Evolutionary conservation across 1,140 invertebrate species (phyloP), one percentile per base, ranked within the genome.

Genomic region (Diachasmimorpha longicaudata): DNA sequence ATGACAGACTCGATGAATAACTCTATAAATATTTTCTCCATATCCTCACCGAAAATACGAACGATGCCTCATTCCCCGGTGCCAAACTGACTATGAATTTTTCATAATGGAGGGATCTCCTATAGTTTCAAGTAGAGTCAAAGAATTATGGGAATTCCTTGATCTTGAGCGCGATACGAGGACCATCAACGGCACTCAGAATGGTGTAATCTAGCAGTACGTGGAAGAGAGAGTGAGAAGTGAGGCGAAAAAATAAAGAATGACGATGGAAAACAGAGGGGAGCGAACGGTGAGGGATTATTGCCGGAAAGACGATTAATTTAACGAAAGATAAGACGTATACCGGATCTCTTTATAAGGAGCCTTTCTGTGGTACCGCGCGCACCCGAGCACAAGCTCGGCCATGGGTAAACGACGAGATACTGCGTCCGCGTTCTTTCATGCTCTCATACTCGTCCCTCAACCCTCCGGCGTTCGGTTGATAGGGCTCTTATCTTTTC

Each of bases 251-350:
- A 63, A 25, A 25, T 25, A 63, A 63, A 25, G 19, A 63, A 63
- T 25, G 31, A 31, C 2, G 31, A 31, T n/a, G 23, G 14, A 25
- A 4, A 19, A 11, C 58, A 25, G 58, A 48, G 16, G 23, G 46
- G 55, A 58, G 16, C 16, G 14, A 63, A 68, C 46, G 70, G 19
- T 77, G 73, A 72, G 67, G 74, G 66, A 75, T 76, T 76, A 79
- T 77, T 77, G 72, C 72, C 72, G 75, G 78, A 77, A 76, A 72
- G 78, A 74, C 78, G 75, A 79, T 79, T 79, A 79, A 79, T 79
- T 79, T 75, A 55, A 39, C 72, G n/a, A 21, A 44, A 70, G 77
- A 78, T 78, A 76, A 78, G 77, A 76, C 37, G 58, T n/a, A 75
- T 25, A 67, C 42, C 74, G 66, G 68, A 25, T 66, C 19, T 73